Evolutionary conservation across 2,888 invertebrate species (phyloP).

Genomic region (Molanna angustata): DNA sequence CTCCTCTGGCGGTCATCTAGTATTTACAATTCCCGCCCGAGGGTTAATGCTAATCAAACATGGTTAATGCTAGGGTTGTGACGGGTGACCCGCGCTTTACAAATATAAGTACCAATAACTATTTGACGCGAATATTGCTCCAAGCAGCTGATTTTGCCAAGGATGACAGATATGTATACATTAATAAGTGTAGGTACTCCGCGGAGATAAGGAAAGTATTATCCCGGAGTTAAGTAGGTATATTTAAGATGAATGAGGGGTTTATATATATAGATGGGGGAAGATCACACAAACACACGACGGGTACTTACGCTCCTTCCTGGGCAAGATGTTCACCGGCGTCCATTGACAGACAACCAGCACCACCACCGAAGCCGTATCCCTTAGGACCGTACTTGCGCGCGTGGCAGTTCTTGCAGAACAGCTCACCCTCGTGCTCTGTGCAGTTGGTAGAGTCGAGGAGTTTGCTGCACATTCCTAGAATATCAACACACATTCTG

Average conservation of each 20-base stretch:
- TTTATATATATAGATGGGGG: too few relatives aligned
- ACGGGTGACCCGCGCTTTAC: conserved; percentile 28
- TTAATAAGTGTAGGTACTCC: conserved; percentile 11
- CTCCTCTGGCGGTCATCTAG: conserved; percentile 23
- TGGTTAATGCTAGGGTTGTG: conserved; percentile 32
- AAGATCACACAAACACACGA: conserved; percentile 28
- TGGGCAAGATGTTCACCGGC: conserved; percentile 65
- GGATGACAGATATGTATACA: conserved; percentile 13
- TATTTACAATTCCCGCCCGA: conserved; percentile 31
- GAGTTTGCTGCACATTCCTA: conserved; percentile 95
- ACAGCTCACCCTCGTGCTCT: conserved; percentile 95
- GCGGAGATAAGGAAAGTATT: conserved; percentile 57
- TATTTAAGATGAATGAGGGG: background rate
- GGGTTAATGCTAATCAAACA: conserved; percentile 31
- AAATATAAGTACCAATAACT: conserved; percentile 12
- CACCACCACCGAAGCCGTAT: conserved; percentile 97
- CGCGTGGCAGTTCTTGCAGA: conserved; percentile 96
- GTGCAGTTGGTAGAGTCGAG: conserved; percentile 98
- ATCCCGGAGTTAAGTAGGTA: conserved; percentile 41
- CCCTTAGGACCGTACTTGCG: conserved; percentile 98
- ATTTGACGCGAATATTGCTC: conserved; percentile 22
- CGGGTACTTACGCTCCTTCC: conserved; percentile 66
- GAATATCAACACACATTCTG: conserved; percentile 7
- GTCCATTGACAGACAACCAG: conserved; percentile 96
- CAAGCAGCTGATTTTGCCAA: conserved; percentile 30